These are phyloP conservation scores for Rhabditophanes sp. DNA, from an alignment of 2,888 invertebrate genomes.

Conservation along the genomic window DNA sequence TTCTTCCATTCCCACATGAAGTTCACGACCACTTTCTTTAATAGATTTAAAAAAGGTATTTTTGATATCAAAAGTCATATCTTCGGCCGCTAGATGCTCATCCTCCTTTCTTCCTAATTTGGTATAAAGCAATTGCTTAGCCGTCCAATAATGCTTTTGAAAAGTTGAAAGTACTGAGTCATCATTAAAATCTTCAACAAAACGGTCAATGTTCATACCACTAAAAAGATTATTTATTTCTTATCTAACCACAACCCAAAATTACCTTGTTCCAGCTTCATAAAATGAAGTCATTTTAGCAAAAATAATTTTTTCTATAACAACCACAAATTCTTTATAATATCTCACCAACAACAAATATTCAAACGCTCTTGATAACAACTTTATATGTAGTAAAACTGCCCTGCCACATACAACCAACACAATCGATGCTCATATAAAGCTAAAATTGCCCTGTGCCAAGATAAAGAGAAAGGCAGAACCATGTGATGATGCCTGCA, in stretches of 20 bases:
- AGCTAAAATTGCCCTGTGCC: no score
- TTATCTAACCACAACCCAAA: conserved; percentile 2
- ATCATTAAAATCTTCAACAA: conserved; percentile 15
- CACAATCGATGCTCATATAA: no score
- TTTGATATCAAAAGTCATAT: conserved; percentile 88
- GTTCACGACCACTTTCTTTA: conserved; percentile 46
- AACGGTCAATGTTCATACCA: conserved; percentile 38
- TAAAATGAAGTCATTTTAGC: conserved; percentile 16
- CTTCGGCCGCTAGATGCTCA: conserved; percentile 83
- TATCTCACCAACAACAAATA: no score
- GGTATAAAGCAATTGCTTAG: conserved; percentile 61
- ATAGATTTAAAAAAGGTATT: conserved; percentile 54
- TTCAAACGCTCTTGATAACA: no score
- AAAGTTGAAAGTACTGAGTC: neutral
- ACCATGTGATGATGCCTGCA: no score
- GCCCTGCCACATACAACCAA: no score
- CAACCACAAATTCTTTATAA: no score
- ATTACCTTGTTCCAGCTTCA: conserved; percentile 15
- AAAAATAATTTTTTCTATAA: no score
- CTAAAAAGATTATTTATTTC: conserved; percentile 13
- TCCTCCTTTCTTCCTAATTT: conserved; percentile 56
- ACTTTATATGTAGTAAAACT: no score
- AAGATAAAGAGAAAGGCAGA: no score
- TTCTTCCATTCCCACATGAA: conserved; percentile 47
- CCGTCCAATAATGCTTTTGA: conserved; percentile 88